phyloP scores from a whole-genome alignment of 2,113 vertebrate species.

The Lepus americanus region DNA sequence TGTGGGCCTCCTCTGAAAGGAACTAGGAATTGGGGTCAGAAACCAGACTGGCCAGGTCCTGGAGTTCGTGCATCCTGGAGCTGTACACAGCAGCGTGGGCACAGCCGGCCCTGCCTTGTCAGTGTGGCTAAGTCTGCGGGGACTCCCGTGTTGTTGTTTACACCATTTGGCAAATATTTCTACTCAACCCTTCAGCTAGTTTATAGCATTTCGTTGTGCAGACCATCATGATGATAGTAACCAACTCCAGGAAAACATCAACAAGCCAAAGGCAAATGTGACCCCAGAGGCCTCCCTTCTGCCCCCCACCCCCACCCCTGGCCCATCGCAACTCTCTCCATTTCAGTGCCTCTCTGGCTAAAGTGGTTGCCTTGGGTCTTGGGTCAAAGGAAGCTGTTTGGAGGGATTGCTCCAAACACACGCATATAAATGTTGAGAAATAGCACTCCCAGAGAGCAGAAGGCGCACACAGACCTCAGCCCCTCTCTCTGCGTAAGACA shows the following conservation, averaged over 20 bases:
- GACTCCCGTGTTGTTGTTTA: constrained; percentile 80
- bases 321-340: background rate
- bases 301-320: background rate
- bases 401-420: constrained; percentile 86
- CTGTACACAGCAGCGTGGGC: constrained; percentile 57
- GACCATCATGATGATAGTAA: constrained; percentile 78
- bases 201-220: constrained; percentile 83
- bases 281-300: constrained; percentile 65
- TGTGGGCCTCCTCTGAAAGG: constrained; percentile 53
- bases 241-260: constrained; percentile 76
- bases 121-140: constrained; percentile 50
- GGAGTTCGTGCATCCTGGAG: background rate
- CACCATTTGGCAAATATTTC: constrained; percentile 82
- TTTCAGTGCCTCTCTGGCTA: constrained; percentile 56
- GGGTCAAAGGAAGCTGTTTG: constrained; percentile 85
- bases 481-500: constrained; percentile 83
- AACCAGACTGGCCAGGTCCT: background rate
- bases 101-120: background rate
- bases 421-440: constrained; percentile 83
- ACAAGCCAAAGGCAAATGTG: constrained; percentile 73
- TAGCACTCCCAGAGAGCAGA: constrained; percentile 82
- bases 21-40: constrained; percentile 22
- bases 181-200: constrained; percentile 74
- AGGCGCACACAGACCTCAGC: constrained; percentile 82
- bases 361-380: constrained; percentile 74